Evolutionary conservation across 2,113 vertebrate genomes (phyloP).

Genomic region (Heteronetta atricapilla): DNA sequence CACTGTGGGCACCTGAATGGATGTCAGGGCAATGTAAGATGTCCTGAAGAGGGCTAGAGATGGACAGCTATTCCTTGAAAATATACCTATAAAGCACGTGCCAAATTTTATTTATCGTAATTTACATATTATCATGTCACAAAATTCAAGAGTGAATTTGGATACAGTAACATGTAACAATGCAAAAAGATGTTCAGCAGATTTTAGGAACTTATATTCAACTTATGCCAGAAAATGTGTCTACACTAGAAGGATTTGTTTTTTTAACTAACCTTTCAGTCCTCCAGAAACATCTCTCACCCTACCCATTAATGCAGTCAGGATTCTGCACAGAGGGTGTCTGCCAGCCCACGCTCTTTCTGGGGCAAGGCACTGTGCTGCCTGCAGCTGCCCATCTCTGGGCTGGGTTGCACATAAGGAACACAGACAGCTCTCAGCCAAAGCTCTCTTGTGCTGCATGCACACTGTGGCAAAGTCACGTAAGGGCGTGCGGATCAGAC

Average conservation of each 20-base stretch:
- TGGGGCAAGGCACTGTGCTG: background rate
- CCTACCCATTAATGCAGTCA: rapidly evolving
- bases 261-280: background rate
- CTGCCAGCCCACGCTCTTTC: rapidly evolving
- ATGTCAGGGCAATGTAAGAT: background rate
- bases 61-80: background rate
- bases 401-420: background rate
- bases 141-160: background rate
- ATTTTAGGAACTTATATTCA: background rate
- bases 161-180: background rate
- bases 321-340: background rate
- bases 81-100: background rate
- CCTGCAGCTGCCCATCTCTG: background rate
- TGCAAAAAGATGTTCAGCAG: background rate
- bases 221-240: background rate
- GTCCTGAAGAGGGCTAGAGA: background rate
- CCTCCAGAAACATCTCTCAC: background rate
- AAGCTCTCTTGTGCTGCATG: background rate
- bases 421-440: background rate
- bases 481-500: rapidly evolving
- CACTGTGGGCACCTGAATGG: background rate
- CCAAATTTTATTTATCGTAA: background rate
- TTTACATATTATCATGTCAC: background rate
- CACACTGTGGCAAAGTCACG: rapidly evolving
- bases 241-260: background rate